These are phyloP conservation scores for Capromys pilorides DNA, from an alignment of 2,797 vertebrate genomes.

Conservation along the genomic window DNA sequence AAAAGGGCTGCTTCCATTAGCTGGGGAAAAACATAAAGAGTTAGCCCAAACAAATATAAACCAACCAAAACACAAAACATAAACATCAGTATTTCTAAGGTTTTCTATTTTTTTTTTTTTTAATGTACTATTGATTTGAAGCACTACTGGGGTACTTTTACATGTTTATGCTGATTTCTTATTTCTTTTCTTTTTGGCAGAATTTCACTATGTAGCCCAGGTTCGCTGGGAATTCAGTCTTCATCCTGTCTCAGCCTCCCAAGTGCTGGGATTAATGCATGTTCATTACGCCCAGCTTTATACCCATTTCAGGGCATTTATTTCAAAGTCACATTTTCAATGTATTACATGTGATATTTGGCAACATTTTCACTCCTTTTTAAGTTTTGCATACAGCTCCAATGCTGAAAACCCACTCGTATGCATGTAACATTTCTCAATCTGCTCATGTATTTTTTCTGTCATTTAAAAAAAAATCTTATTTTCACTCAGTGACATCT, in stretches of 20 bases:
- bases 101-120: too few species aligned
- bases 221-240: too few species aligned
- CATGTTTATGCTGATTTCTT: constrained; percentile 9
- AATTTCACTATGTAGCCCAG: too few species aligned
- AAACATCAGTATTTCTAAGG: background rate
- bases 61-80: background rate
- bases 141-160: background rate
- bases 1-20: constrained; percentile 20
- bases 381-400: background rate
- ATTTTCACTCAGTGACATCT: constrained; percentile 10
- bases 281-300: background rate
- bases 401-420: constrained; percentile 3
- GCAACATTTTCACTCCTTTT: constrained; percentile 4
- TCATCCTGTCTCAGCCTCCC: too few species aligned
- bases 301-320: background rate
- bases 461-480: too few species aligned
- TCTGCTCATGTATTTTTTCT: background rate
- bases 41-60: constrained; percentile 29
- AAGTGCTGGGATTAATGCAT: too few species aligned
- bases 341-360: background rate
- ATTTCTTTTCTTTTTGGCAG: too few species aligned
- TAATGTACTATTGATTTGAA: constrained; percentile 24
- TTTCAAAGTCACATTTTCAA: constrained; percentile 37
- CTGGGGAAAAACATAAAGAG: constrained; percentile 4
- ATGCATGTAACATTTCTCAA: background rate